These are phyloP conservation scores for Tauraco hartlaubi DNA, from an alignment of 2,797 vertebrate species.

Conservation along the genomic window DNA sequence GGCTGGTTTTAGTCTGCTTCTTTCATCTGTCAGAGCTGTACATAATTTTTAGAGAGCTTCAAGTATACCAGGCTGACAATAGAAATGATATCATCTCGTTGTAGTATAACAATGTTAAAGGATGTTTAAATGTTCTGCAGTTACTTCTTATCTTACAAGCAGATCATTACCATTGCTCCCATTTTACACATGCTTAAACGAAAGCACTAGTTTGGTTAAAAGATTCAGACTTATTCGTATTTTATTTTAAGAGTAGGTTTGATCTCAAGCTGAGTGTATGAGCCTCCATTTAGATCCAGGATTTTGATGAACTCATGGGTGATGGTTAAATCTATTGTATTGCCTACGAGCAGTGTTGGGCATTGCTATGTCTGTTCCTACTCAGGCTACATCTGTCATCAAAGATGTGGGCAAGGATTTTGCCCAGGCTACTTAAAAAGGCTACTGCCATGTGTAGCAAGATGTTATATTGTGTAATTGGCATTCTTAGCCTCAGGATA, in stretches of 20 bases:
- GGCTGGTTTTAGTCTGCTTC: not conserved
- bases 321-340: not conserved
- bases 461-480: not conserved
- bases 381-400: not conserved
- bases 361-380: not conserved
- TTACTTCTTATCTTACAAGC: not conserved
- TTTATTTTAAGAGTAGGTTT: not conserved
- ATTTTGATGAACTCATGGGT: not conserved
- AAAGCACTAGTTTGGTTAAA: not conserved
- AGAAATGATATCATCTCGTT: not conserved
- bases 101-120: not conserved
- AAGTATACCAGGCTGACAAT: not conserved
- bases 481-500: not conserved
- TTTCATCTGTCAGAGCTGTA: not conserved
- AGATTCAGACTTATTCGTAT: not conserved
- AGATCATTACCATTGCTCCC: not conserved
- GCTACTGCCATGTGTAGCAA: not conserved
- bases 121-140: not conserved
- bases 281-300: not conserved
- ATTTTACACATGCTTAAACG: not conserved
- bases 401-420: not conserved
- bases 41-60: conserved; percentile 5
- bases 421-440: not conserved
- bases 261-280: not conserved
- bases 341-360: not conserved